Evolutionary conservation across 2,113 vertebrate species (phyloP), one percentile per base, ranked within the genome.

Genomic region (Buteo buteo): DNA sequence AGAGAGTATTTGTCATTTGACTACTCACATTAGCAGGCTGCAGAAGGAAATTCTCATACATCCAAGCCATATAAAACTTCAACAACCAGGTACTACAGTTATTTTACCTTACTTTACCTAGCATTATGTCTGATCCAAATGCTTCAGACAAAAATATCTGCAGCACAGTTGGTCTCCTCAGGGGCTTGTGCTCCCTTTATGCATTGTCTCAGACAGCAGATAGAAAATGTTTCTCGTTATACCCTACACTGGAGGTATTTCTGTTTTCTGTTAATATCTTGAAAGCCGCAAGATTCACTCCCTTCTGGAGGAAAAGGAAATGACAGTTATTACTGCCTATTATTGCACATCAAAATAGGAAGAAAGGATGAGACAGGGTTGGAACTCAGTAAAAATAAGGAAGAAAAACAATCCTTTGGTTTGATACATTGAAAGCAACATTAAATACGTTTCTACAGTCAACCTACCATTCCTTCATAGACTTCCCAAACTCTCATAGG

Each of bases 131-230:
- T 93, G 90, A 92, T 83, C 76, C 76, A 65, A 82, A 59, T 13
- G 61, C 91, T 92, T 69, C 65, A 92, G 92, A 71, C 79, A 90
- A 95, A 95, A 91, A 93, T 74, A 93, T 8, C 73, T 83, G 78
- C 84, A 90, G 80, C n/a, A 67, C 78, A 94, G 90, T 11, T 78
- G 57, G 59, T 83, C 59, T 96, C 95, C 71, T 88, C 65, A 44
- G 91, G 78, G 84, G 55, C 45, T 70, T 34, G n/a, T 54, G 28
- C 49, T 94, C 62, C 59, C 61, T 83, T 89, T 85, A 93, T 77
- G 78, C 31, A 26, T 84, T 67, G 66, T 80, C 73, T 87, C 82
- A 93, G 59, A 67, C 11, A 92, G 80, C 73, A 94, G 80, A 93
- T 1, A 95, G 49, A 88, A 96, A 95, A 90, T 1, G 29, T 86